A percentile compares a stretch with the other conserved stretches of the same genome.
These are phyloP conservation scores for Pogonomyrmex californicus DNA, from an alignment of 1,140 invertebrate genomes.

Conservation along the genomic window DNA sequence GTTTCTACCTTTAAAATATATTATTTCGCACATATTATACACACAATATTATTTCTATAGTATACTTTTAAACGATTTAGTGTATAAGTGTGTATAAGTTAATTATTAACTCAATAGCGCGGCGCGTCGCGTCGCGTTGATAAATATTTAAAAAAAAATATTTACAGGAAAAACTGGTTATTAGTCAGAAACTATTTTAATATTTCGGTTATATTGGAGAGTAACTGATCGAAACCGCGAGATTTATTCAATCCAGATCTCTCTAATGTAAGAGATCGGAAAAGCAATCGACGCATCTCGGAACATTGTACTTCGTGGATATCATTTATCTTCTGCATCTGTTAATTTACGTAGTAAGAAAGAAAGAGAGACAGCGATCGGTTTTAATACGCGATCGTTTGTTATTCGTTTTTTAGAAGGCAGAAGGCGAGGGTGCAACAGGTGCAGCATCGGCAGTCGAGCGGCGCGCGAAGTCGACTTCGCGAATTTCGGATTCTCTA, in stretches of 20 bases:
- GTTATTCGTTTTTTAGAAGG: background rate
- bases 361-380: background rate
- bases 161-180: no score
- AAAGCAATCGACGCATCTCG: background rate
- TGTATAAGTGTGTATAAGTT: background rate
- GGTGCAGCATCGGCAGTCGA: background rate
- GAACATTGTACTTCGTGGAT: background rate
- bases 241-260: background rate
- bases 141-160: no score
- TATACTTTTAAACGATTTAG: background rate
- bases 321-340: no score
- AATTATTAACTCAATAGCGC: background rate
- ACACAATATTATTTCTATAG: background rate
- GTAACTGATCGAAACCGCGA: background rate
- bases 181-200: background rate
- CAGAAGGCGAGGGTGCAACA: slow-evolving; percentile 13
- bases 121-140: background rate
- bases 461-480: background rate
- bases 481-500: background rate
- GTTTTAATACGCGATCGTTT: background rate
- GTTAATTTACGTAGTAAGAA: background rate
- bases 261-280: background rate
- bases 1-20: background rate
- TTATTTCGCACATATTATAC: background rate
- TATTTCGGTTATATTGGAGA: background rate